These are phyloP conservation scores for Cherax destructor DNA, from an alignment of 1,140 invertebrate species.

Conservation along the genomic window DNA sequence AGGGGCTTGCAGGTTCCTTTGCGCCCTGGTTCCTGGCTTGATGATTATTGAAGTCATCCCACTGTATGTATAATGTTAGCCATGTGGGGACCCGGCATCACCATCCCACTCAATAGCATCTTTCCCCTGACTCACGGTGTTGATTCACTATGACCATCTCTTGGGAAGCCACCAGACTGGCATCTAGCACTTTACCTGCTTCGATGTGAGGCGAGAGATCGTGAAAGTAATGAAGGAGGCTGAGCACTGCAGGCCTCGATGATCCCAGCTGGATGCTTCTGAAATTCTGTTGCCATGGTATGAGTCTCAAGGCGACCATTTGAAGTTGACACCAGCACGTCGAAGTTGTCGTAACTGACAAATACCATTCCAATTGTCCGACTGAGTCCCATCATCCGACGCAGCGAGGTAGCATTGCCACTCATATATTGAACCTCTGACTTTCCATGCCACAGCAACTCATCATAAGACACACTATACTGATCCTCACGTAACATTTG, in stretches of 20 bases:
- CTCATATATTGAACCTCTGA: not conserved
- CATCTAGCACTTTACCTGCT: not conserved
- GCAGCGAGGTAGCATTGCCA: constrained; percentile 11
- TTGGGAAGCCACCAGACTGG: constrained; percentile 16
- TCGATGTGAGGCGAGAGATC: not conserved
- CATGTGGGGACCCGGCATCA: too few species aligned
- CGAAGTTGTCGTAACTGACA: not conserved
- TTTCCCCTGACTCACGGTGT: not conserved
- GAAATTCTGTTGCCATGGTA: constrained; percentile 13
- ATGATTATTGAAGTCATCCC: constrained; percentile 11
- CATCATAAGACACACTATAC: constrained; percentile 1
- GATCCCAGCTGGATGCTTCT: not conserved
- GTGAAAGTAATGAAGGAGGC: not conserved
- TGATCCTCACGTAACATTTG: not conserved
- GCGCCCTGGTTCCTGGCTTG: constrained; percentile 7
- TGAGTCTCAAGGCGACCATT: not conserved
- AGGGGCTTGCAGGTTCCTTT: not conserved
- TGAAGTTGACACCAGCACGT: constrained; percentile 10
- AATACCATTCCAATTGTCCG: not conserved
- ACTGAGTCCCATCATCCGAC: constrained; percentile 19
- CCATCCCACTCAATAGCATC: not conserved
- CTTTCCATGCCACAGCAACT: not conserved
- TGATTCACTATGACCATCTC: not conserved
- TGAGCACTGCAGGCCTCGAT: not conserved
- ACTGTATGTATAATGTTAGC: not conserved